A percentile compares a stretch with the other conserved stretches of the same genome.
phyloP scores from a whole-genome alignment of 2,888 invertebrate species.

The Heliconius cydno region DNA sequence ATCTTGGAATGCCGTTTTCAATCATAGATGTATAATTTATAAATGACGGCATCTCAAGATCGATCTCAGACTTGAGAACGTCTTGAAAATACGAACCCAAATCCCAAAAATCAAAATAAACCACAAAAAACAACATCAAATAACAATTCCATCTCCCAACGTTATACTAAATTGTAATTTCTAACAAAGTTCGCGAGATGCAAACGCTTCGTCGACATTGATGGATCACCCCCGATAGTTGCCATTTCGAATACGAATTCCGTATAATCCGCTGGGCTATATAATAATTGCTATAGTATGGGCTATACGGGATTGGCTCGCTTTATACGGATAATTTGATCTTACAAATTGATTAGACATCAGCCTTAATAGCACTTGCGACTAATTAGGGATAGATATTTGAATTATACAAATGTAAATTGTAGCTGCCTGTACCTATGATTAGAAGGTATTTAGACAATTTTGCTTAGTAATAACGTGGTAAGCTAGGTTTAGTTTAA shows the following conservation, averaged over 20 bases:
- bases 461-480: neutral
- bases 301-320: conserved; percentile 29
- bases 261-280: conserved; percentile 41
- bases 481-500: neutral
- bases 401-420: neutral
- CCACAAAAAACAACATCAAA: neutral
- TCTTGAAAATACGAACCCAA: too few species aligned
- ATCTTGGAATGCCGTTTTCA: too few species aligned
- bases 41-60: too few species aligned
- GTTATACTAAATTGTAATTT: conserved; percentile 22
- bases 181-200: conserved; percentile 36
- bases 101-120: neutral
- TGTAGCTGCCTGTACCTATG: neutral
- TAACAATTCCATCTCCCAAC: neutral
- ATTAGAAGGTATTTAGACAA: neutral
- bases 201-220: conserved; percentile 44
- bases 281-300: neutral
- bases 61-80: too few species aligned
- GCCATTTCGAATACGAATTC: conserved; percentile 47
- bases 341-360: conserved; percentile 33
- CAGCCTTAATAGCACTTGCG: conserved; percentile 7
- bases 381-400: conserved; percentile 19
- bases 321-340: conserved; percentile 35
- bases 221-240: conserved; percentile 37
- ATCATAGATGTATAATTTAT: too few species aligned